Percentiles rank a stretch among this genome's conserved stretches.
Evolutionary conservation across 2,797 vertebrate genomes (phyloP).

Genomic region (Choloepus didactylus): DNA sequence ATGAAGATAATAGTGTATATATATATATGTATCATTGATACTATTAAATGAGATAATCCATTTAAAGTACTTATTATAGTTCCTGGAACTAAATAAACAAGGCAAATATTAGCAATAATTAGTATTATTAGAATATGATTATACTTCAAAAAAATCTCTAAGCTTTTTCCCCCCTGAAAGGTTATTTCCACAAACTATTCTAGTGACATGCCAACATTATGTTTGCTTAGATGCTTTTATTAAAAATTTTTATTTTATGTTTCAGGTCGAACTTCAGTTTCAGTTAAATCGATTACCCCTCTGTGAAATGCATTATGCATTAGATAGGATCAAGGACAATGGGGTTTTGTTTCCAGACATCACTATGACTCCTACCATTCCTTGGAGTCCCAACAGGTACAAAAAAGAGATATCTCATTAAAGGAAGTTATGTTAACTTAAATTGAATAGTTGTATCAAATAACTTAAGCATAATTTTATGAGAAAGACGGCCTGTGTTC

Average conservation of each 20-base stretch:
- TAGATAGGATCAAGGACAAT: constrained; percentile 98
- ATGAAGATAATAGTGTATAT: neutral
- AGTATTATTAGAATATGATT: neutral
- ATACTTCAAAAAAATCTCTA: constrained; percentile 41
- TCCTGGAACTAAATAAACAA: neutral
- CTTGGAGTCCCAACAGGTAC: constrained; percentile 99
- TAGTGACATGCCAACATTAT: neutral
- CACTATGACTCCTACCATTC: constrained; percentile 95
- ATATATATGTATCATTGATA: neutral
- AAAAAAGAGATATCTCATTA: constrained; percentile 56
- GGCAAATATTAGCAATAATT: neutral
- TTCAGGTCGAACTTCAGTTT: constrained; percentile 99
- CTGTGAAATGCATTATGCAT: constrained; percentile 99
- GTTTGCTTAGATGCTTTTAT: neutral
- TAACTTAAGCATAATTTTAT: constrained; percentile 56
- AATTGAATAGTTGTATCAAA: constrained; percentile 55
- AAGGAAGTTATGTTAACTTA: constrained; percentile 64
- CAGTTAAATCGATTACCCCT: constrained; percentile 98
- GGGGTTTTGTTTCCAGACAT: constrained; percentile 96
- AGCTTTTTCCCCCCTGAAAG: neutral
- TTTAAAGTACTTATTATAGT: neutral
- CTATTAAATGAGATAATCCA: neutral
- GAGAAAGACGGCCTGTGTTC: neutral
- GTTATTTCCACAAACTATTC: neutral
- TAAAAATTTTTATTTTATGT: constrained; percentile 66